A percentile compares a stretch with the other conserved stretches of the same genome.
phyloP scores from a whole-genome alignment of 2,888 invertebrate genomes.

The Watsonalla binaria region DNA sequence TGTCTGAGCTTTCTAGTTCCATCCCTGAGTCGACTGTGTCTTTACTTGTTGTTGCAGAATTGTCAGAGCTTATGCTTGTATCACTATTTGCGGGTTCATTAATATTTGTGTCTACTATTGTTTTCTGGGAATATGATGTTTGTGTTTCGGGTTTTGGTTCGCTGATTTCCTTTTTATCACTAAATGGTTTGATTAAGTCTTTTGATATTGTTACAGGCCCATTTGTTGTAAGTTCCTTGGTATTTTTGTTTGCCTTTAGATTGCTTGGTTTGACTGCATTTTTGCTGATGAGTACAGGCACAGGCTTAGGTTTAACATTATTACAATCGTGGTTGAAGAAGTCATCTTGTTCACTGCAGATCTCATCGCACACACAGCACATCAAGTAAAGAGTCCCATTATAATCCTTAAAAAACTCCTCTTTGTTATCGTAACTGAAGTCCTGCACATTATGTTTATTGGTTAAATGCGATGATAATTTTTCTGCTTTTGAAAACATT shows the following conservation, averaged over 20 bases:
- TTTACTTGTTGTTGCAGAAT: conserved; percentile 40
- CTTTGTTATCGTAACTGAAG: conserved; percentile 81
- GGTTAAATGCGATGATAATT: conserved; percentile 86
- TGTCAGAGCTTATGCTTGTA: conserved; percentile 47
- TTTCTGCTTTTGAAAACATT: conserved; percentile 89
- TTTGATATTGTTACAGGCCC: conserved; percentile 43
- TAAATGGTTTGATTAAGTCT: conserved; percentile 36
- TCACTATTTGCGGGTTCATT: conserved; percentile 47
- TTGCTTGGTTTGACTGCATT: conserved; percentile 56
- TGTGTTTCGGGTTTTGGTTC: conserved; percentile 44
- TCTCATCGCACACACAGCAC: conserved; percentile 89
- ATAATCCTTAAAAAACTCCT: conserved; percentile 82
- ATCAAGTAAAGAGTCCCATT: conserved; percentile 85
- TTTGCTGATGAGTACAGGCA: conserved; percentile 71
- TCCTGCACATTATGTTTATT: conserved; percentile 88
- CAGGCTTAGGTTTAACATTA: conserved; percentile 70
- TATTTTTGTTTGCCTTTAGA: conserved; percentile 46
- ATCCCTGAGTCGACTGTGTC: conserved; percentile 48
- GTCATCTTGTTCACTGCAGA: conserved; percentile 86
- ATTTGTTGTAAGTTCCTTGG: conserved; percentile 47
- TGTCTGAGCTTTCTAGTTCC: conserved; percentile 43
- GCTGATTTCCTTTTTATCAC: conserved; percentile 49
- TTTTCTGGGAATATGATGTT: conserved; percentile 37
- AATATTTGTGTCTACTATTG: conserved; percentile 27
- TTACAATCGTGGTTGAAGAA: conserved; percentile 87